Base-by-base conservation (phyloP, 2,888 invertebrate genomes). In the Cheilosia variabilis region DNA sequence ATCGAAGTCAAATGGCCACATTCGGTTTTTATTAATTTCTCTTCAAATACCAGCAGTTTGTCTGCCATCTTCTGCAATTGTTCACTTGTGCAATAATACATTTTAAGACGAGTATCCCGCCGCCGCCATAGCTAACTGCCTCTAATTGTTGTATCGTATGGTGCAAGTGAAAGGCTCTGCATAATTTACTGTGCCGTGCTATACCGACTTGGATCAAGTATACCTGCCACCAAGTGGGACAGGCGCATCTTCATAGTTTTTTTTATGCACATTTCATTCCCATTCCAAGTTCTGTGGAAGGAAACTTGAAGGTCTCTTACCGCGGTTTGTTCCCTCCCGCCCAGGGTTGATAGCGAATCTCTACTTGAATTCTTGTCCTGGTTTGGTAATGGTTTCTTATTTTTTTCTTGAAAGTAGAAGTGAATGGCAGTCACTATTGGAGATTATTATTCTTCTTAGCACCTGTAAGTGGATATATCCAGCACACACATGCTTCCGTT, bases 391-490 rank as follows among this genome's bases (percentile, higher is more conserved):
- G 41, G 45, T 62, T 15, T 52, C 15, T 15, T 22, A 6, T 2
- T 52, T 31, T 62, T 53, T 53, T 73, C 71, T 84, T 76, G 84
- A 84, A 84, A 84, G 84, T 80, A 55, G 75, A 84, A 84, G 84
- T 84, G 84, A 84, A 84, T 53, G 84, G 84, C 69, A 60, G 47
- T 71, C 22, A 52, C 66, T 53, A 2, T 31, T n/a, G 19, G 37
- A 17, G 41, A 58, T 41, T 60, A 66, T 63, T 41, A 69, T 75
- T 76, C 43, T 45, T 27, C 9, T 50, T 31, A 52, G 27, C 43
- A 83, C 62, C 63, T 57, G 52, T 76, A 58, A 57, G 62, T 73
- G 66, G 77, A 68, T 43, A 68, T 43, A 78, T 62, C 43, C 22
- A 58, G 43, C 65, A 50, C 58, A 37, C 37, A 52, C 69, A 37